phyloP scores from a whole-genome alignment of 2,797 vertebrate species.

The Zenarchopterus dispar region DNA sequence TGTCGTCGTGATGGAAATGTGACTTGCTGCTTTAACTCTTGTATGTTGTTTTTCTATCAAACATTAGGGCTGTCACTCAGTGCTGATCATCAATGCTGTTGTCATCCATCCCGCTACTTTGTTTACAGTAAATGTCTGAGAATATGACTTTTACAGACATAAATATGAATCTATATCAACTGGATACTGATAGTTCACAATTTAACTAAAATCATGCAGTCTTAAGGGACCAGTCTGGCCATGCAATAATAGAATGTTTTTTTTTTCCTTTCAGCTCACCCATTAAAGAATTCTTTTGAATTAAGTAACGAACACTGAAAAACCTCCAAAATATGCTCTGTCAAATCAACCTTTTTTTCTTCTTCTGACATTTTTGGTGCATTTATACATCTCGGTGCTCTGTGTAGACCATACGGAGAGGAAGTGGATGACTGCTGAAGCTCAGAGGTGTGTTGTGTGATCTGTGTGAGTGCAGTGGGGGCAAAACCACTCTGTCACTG shows the following conservation, averaged over 20 bases:
- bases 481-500: slow-evolving; percentile 25
- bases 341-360: slow-evolving; percentile 6
- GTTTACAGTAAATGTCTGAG: slow-evolving; percentile 47
- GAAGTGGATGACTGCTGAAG: slow-evolving; percentile 48
- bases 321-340: slow-evolving; percentile 20
- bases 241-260: slow-evolving; percentile 17
- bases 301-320: slow-evolving; percentile 19
- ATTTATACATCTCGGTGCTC: slow-evolving; percentile 49
- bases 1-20: slow-evolving; percentile 79
- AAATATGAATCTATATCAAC: slow-evolving; percentile 32
- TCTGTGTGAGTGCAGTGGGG: slow-evolving; percentile 26
- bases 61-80: slow-evolving; percentile 73
- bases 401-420: slow-evolving; percentile 30
- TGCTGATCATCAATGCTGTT: slow-evolving; percentile 75
- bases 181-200: slow-evolving; percentile 29
- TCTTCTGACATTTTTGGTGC: slow-evolving; percentile 43
- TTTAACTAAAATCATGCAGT: slow-evolving; percentile 32
- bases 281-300: slow-evolving; percentile 13
- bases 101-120: slow-evolving; percentile 30
- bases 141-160: slow-evolving; percentile 32
- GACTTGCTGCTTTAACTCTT: slow-evolving; percentile 80
- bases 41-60: slow-evolving; percentile 70
- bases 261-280: slow-evolving; percentile 11
- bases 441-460: slow-evolving; percentile 27
- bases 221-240: slow-evolving; percentile 47